Base-by-base conservation (phyloP, 2,797 vertebrate genomes). In the Epinephelus coioides region DNA sequence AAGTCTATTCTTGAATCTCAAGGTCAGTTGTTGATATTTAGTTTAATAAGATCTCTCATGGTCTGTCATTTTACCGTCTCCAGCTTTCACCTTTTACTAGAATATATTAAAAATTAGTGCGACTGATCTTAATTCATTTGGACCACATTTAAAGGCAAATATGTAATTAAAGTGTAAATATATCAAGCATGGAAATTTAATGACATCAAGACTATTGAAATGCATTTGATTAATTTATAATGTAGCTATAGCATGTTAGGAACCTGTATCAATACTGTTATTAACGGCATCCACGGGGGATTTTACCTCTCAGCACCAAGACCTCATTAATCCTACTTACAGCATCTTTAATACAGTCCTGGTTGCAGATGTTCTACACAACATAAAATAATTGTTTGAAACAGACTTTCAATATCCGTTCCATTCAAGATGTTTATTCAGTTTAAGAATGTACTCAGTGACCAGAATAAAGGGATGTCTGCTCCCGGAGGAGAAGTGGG, bases 21-120 rank as follows among this genome's bases (percentile, higher is more conserved):
- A 83, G 70, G 86, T 76, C 76, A 74, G 67, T 43, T 46, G 54
- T 75, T 84, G 76, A 80, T 78, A 68, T 77, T 79, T 72, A 66
- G n/a, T 55, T 73, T 68, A 40, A 79, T 57, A 82, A 72, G n/a
- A 72, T 67, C 53, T 60, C 56, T 82, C 5, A 19, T 49, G 25
- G 54, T 54, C 13, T 60, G 47, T 64, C 38, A 23, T 67, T 69
- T 70, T n/a, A 25, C 4, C 0, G 15, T 60, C 62, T 61, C 34
- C 19, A 61, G 15, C 19, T 11, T 76, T 81, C 30, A 47, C 25
- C 34, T 13, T 40, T 70, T 23, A 55, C 23, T 72, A 10, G 53
- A 54, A 65, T 40, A 34, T 50, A 46, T 49, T 2, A 53, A 5
- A 53, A 55, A 43, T 21, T 50, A 23, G n/a, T 17, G 46, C 1